phyloP scores from a whole-genome alignment of 2,888 invertebrate species.

The Microctonus hyperodae region DNA sequence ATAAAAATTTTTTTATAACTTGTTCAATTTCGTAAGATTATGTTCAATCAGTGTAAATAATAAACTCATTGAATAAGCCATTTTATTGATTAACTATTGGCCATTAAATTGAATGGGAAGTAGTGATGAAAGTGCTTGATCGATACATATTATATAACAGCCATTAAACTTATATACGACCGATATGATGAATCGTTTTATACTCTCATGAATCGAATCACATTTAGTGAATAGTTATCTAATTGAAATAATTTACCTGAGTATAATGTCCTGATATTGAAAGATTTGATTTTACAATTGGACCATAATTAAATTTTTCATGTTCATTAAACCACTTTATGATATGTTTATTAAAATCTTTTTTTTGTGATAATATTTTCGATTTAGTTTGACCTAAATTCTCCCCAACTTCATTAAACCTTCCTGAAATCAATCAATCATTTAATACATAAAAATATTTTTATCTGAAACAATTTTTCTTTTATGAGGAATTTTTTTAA shows the following conservation, averaged over 20 bases:
- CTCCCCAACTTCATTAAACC: constrained; percentile 61
- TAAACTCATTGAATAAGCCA: background rate
- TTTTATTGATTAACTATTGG: background rate
- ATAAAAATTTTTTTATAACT: background rate
- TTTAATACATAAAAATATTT: background rate
- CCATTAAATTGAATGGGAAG: background rate
- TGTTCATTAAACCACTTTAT: constrained; percentile 59
- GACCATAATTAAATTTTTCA: constrained; percentile 42
- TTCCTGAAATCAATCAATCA: constrained; percentile 44
- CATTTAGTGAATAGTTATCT: background rate
- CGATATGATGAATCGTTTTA: constrained; percentile 5
- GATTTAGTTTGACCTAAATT: constrained; percentile 60
- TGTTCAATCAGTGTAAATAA: constrained; percentile 5
- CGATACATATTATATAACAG: background rate
- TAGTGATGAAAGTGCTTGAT: background rate
- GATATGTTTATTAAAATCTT: constrained; percentile 53
- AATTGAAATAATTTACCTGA: constrained; percentile 47
- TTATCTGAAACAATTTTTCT: background rate
- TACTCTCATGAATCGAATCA: background rate
- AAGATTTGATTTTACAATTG: constrained; percentile 38
- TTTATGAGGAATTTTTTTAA: constrained; percentile 14
- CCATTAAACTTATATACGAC: constrained; percentile 1
- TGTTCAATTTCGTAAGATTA: background rate
- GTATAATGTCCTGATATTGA: constrained; percentile 56
- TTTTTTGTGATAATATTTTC: constrained; percentile 40